phyloP scores from a whole-genome alignment of 1,140 invertebrate genomes.

The Ooceraea biroi region DNA sequence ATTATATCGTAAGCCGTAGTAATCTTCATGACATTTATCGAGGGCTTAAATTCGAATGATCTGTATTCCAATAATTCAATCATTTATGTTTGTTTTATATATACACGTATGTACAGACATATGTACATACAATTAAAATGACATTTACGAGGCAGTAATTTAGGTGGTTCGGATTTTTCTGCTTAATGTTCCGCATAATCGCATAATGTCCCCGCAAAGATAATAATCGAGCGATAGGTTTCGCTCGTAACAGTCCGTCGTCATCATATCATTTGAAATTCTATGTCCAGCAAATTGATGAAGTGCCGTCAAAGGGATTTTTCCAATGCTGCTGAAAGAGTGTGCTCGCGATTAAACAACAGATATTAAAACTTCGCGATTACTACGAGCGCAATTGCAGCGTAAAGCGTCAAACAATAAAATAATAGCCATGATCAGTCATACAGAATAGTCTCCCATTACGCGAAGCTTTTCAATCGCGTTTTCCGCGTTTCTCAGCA shows the following conservation, averaged over 20 bases:
- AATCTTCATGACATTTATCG: background rate
- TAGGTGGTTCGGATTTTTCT: conserved; percentile 1
- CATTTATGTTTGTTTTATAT: background rate
- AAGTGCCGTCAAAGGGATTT: background rate
- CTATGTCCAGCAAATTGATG: background rate
- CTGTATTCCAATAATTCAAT: conserved; percentile 4
- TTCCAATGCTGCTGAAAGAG: background rate
- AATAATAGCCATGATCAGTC: background rate
- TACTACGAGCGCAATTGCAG: background rate
- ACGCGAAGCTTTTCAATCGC: background rate
- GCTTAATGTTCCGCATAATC: background rate
- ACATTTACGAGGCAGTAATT: background rate
- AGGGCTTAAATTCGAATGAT: background rate
- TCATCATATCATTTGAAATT: background rate
- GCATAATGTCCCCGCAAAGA: background rate
- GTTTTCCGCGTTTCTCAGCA: background rate
- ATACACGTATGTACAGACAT: too few relatives aligned
- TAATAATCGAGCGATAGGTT: background rate
- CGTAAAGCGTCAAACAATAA: background rate
- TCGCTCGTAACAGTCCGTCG: background rate
- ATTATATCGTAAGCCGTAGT: background rate
- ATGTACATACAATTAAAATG: conserved; percentile 8
- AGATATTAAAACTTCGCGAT: background rate
- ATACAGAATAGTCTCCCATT: background rate
- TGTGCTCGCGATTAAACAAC: background rate